Evolutionary conservation across 2,797 vertebrate species (phyloP), one percentile per base, ranked within the genome.

Genomic region (Eulemur albifrons): DNA sequence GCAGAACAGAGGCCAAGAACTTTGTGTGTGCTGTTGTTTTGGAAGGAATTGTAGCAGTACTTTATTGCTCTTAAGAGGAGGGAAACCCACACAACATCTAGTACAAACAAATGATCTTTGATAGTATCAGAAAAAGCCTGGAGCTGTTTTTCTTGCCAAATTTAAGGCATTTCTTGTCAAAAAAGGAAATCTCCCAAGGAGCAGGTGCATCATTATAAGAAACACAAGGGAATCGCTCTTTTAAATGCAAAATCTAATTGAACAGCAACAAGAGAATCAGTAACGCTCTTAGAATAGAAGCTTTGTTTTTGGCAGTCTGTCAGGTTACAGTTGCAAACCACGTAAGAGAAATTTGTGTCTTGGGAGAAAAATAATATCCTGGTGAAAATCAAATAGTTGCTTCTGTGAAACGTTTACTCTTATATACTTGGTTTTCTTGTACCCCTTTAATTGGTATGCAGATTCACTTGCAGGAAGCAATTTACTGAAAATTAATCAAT

Each of bases 161-260:
- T 80, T 95, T 52, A 79, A 96, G 94, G 18, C 86, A 76, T 87
- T 81, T 93, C 18, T 97, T 97, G 86, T 97, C 82, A 88, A 84
- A 97, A 89, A 83, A 96, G 96, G 96, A 89, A 97, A 67, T 83
- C 95, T 98, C 97, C 87, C 67, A 73, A 97, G 95, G 50, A 98
- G 82, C 97, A 98, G 97, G 98, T 98, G 97, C 95, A 87, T 86
- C 92, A 85, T 97, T 97, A 91, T 97, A 94, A 96, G 54, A 95
- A 97, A 93, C 97, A 97, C 96, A 91, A 92, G 98, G 91, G 97
- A 93, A 72, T 98, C 94, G 97, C 97, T 97, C 88, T 96, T 86
- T 96, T 98, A 97, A 97, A 97, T 98, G 96, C 95, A 98, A 95
- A 96, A 97, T 97, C 21, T 96, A 93, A 65, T 95, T 97, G 85